A percentile compares a stretch with the other conserved stretches of the same genome.
These are phyloP conservation scores for Oncorhynchus keta DNA, from an alignment of 2,113 vertebrate species.

Conservation along the genomic window DNA sequence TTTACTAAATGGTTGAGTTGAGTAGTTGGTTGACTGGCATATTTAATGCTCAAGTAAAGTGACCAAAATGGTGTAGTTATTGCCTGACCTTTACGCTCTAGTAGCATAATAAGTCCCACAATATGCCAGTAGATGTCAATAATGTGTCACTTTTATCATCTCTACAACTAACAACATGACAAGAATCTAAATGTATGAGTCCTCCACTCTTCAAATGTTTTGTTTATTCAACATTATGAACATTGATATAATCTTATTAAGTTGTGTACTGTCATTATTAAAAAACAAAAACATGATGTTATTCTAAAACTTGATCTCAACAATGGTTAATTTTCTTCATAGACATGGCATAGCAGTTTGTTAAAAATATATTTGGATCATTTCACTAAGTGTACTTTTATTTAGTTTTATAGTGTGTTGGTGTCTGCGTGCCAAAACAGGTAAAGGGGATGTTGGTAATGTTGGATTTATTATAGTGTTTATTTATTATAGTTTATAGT, in stretches of 20 bases:
- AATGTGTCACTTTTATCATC: slow-evolving; percentile 30
- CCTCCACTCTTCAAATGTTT: not conserved
- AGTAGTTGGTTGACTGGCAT: not conserved
- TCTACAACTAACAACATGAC: slow-evolving; percentile 3
- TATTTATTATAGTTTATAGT: not conserved
- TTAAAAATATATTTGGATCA: slow-evolving; percentile 69
- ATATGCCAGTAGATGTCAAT: slow-evolving; percentile 44
- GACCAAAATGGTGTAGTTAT: slow-evolving; percentile 44
- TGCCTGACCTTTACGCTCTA: slow-evolving; percentile 42
- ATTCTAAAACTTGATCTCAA: slow-evolving; percentile 1
- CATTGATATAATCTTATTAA: not conserved
- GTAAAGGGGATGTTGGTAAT: slow-evolving; percentile 32
- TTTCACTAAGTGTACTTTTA: slow-evolving; percentile 69
- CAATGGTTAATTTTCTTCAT: not conserved
- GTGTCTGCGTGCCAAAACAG: slow-evolving; percentile 30
- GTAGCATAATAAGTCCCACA: slow-evolving; percentile 33
- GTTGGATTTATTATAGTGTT: slow-evolving; percentile 44
- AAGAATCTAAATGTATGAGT: not conserved
- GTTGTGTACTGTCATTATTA: not conserved
- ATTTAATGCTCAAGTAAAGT: not conserved
- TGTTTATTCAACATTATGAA: not conserved
- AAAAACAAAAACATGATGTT: not conserved
- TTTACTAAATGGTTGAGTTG: not conserved
- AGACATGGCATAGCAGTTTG: not conserved
- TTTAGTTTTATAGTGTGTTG: slow-evolving; percentile 59